Evolutionary conservation across 2,113 vertebrate genomes (phyloP).

Genomic region (Dolichotis patagonum): DNA sequence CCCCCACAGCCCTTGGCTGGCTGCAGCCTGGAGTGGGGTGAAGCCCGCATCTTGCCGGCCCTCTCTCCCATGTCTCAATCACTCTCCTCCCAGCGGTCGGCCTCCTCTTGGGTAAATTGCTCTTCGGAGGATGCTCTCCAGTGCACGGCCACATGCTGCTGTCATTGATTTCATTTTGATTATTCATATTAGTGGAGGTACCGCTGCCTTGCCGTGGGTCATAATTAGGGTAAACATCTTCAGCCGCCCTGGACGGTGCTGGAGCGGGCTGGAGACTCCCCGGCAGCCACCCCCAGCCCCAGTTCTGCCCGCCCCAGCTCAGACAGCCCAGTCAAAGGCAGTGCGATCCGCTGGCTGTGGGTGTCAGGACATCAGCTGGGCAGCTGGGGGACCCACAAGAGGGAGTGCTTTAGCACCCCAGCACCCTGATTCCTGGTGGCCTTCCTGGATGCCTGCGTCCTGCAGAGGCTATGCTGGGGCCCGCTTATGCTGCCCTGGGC

Average conservation of each 20-base stretch:
- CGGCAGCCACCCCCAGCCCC: background rate
- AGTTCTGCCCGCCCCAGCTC: background rate
- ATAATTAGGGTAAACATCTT: slow-evolving; percentile 8
- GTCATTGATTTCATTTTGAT: slow-evolving; percentile 47
- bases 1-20: background rate
- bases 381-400: background rate
- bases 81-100: background rate
- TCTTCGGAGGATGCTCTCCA: slow-evolving; percentile 40
- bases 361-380: accelerated
- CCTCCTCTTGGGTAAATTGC: background rate
- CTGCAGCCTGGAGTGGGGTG: background rate
- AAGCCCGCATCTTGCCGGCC: background rate
- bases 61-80: background rate
- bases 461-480: too few relatives aligned
- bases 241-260: accelerated
- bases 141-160: background rate
- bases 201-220: accelerated
- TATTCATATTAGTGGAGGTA: background rate
- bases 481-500: accelerated
- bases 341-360: accelerated
- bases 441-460: background rate
- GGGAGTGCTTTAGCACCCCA: background rate
- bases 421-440: background rate
- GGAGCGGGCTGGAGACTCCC: background rate
- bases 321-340: background rate